Base-by-base conservation (phyloP, 2,888 invertebrate genomes). In the Lochmaea crataegi region DNA sequence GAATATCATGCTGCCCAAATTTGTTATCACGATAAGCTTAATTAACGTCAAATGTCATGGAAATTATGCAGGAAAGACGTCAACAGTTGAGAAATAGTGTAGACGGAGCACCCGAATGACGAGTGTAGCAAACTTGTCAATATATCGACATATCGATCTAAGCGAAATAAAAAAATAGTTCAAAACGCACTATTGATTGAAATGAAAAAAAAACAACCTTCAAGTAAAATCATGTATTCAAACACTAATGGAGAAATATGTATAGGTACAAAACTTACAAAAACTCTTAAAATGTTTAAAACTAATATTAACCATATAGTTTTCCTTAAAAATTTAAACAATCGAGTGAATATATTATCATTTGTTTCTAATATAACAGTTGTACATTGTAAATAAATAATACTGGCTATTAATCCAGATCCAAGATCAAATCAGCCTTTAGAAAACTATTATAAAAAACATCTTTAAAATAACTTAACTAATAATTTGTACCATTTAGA, bases 351-450 rank as follows among this genome's bases (percentile, higher is more conserved):
- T 53, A 53, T 45, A 45, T 45, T 45, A 45, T 45, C 2, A 45
- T 45, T 45, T 45, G 12, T 3, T 53, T 18, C 9, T 53, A 53
- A 53, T n/a, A 51, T 51, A n/a, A 51, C 53, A 53, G 10, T 53
- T 53, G 26, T 58, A 58, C 58, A 58, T 32, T 9, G 9, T 18
- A 58, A 58, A 58, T 58, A 58, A 58, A 58, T 58, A 58, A 58
- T 32, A 32, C 58, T 58, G 58, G 58, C 26, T 26, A 14, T 32
- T 9, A 58, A 58, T 14, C 58, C 58, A 58, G 58, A 58, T n/a
- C 26, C 58, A 12, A 26, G 58, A 26, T 32, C 4, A 32, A 6
- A 58, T 58, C 58, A 58, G 32, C 14, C n/a, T 32, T 32, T 32
- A 26, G 2, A 18, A 48, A 48, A 14, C n/a, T 2, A 51, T 16